Base-by-base conservation (phyloP, 2,888 invertebrate genomes). In the Uloborus plumipes region DNA sequence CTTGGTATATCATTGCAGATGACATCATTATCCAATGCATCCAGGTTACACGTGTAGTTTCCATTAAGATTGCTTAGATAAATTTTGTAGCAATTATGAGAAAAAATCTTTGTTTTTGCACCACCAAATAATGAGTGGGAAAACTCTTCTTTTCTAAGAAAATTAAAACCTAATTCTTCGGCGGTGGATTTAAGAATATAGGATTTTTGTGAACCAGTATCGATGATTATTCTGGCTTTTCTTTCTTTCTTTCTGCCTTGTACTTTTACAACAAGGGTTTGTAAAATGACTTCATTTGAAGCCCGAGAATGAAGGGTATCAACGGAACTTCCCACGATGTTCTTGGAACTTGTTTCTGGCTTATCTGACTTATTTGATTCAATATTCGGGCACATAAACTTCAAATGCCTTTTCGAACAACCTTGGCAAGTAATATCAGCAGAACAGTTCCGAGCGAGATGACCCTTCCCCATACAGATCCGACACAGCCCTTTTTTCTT, bases 131-230 rank as follows among this genome's bases (percentile, higher is more conserved):
- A 47, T 0, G 58, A 70, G 59, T 70, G 39, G n/a, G 47, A 14
- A 47, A 47, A 20, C 59, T 59, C 58, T 70, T 70, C 13, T 20
- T 20, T n/a, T n/a, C 70, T 47, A 39, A 39, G 20, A 14, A 47
- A 70, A 70, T 70, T 47, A 70, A 70, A 70, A 47, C 70, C 70
- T 15, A 70, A 58, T 11, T 58, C 59, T 58, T 70, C 62, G 2
- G 62, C 58, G 59, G 20, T 58, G 22, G 39, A 70, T 59, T 13
- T 70, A 6, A 70, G 49, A 70, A 70, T 70, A 20, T 70, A 70
- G 4, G 47, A 59, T 15, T 59, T 70, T 70, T 70, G 59, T 7
- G 20, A 58, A 20, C 22, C 20, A 0, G 58, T 70, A 58, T 70
- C 49, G 13, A 58, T 39, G 11, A 58, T 69, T 31, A 14, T 13